Evolutionary conservation across 2,888 invertebrate species (phyloP).

Genomic region (Clostera curtula): DNA sequence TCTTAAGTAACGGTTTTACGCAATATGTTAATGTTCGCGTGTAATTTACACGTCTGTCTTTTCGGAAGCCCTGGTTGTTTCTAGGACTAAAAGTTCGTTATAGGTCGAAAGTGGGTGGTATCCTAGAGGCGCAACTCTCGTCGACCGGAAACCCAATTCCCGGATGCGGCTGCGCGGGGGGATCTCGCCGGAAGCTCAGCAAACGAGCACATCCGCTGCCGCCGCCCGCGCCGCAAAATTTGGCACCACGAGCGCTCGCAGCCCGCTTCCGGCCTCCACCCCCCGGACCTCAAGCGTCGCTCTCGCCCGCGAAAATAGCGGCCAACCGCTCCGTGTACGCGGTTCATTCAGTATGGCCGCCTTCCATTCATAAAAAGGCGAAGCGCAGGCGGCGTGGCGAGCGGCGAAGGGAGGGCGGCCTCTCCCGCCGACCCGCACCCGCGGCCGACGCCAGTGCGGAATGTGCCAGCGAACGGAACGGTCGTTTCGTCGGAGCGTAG

Average conservation of each 20-base stretch:
- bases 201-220: constrained; percentile 73
- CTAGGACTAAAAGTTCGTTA: constrained; percentile 21
- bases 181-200: constrained; percentile 72
- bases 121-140: constrained; percentile 61
- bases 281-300: constrained; percentile 59
- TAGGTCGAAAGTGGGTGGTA: constrained; percentile 68
- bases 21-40: too few relatives aligned
- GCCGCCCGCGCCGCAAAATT: constrained; percentile 74
- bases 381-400: constrained; percentile 62
- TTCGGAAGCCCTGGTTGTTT: too few relatives aligned
- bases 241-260: constrained; percentile 71
- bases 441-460: constrained; percentile 73
- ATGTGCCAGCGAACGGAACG: constrained; percentile 74
- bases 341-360: constrained; percentile 83
- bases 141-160: constrained; percentile 73
- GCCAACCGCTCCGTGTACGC: constrained; percentile 75
- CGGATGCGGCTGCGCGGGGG: constrained; percentile 73
- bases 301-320: constrained; percentile 72
- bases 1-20: too few relatives aligned
- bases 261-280: constrained; percentile 70
- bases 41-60: too few relatives aligned
- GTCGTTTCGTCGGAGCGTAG: constrained; percentile 76
- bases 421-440: constrained; percentile 68
- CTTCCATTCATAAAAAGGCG: constrained; percentile 83
- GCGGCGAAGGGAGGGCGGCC: constrained; percentile 69